A percentile compares a stretch with the other conserved stretches of the same genome.
phyloP scores from a whole-genome alignment of 2,888 invertebrate species.

The Pemphredon lugubris region DNA sequence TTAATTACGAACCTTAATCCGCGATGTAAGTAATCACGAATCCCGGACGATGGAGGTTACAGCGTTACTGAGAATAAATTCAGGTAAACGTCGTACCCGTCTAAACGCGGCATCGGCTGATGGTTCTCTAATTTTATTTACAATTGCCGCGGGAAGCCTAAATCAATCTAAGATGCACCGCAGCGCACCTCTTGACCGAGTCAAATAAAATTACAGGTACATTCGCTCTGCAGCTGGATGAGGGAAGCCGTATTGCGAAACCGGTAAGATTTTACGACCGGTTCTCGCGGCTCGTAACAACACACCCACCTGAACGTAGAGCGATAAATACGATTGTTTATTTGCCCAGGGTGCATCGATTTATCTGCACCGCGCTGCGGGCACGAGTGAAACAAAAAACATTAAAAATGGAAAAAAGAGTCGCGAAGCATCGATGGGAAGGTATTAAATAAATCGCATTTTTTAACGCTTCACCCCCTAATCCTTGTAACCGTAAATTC shows the following conservation, averaged over 20 bases:
- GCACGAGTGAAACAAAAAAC: constrained; percentile 7
- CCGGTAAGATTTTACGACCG: constrained; percentile 66
- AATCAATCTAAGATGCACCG: neutral
- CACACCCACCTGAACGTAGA: constrained; percentile 50
- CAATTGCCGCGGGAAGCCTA: too few relatives aligned
- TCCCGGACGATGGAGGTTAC: too few relatives aligned
- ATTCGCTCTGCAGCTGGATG: constrained; percentile 21
- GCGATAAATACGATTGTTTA: constrained; percentile 57
- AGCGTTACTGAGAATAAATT: too few relatives aligned
- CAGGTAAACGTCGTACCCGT: too few relatives aligned
- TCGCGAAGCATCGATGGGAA: neutral
- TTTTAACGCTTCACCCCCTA: constrained; percentile 28
- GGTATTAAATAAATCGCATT: constrained; percentile 32
- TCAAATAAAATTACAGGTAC: constrained; percentile 36
- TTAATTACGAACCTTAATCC: too few relatives aligned
- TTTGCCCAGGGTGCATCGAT: constrained; percentile 38
- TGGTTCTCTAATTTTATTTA: too few relatives aligned
- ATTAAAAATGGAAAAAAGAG: neutral
- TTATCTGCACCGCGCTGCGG: constrained; percentile 22
- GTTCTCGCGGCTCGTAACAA: constrained; percentile 48
- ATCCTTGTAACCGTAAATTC: constrained; percentile 6
- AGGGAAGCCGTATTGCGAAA: constrained; percentile 48
- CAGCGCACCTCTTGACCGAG: constrained; percentile 3
- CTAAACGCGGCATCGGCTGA: too few relatives aligned
- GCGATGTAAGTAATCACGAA: too few relatives aligned